Conservation (phyloP, 2,113 vertebrate species). For the Camelus dromedarius region DNA sequence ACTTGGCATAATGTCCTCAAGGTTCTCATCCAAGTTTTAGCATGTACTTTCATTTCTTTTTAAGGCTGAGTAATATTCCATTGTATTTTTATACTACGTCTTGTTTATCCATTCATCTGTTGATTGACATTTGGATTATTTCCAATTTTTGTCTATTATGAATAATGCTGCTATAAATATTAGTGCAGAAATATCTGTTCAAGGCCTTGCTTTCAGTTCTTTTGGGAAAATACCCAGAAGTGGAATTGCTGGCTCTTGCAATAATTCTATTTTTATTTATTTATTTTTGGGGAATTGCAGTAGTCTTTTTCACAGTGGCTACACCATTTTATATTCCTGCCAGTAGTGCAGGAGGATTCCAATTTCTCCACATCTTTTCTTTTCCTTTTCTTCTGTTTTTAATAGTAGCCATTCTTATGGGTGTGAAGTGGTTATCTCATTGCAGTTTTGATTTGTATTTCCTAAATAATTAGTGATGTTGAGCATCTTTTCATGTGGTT, state of each 20-base stretch:
- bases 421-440: neutral
- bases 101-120: constrained; percentile 28
- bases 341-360: neutral
- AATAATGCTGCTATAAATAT: neutral
- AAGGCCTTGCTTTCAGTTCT: neutral
- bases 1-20: constrained; percentile 17
- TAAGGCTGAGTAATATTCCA: neutral
- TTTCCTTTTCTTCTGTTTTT: neutral
- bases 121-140: neutral
- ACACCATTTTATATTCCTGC: neutral
- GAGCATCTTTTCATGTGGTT: constrained; percentile 20
- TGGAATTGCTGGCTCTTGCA: neutral
- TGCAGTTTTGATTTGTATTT: constrained; percentile 36
- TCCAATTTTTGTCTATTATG: neutral
- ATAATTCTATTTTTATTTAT: constrained; percentile 4
- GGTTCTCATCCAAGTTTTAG: constrained; percentile 10
- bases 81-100: neutral
- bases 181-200: neutral
- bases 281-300: neutral
- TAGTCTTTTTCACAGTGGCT: neutral
- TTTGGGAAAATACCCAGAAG: neutral
- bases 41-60: constrained; percentile 18
- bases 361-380: neutral
- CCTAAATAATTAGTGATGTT: neutral
- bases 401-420: constrained; percentile 9